phyloP scores from a whole-genome alignment of 1,140 invertebrate species.

The Drosophila nasuta region DNA sequence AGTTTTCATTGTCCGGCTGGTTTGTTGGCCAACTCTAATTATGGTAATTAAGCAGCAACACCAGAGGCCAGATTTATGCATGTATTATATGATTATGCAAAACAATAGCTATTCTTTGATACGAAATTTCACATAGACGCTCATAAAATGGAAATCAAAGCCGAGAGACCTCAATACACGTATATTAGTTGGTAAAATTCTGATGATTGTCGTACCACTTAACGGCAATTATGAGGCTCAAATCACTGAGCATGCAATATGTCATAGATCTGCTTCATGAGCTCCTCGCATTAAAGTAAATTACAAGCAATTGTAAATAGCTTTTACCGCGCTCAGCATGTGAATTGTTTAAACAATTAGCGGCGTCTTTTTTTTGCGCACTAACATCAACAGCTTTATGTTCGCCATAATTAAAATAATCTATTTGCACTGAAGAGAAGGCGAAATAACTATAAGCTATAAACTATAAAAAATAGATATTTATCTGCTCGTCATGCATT shows the following conservation, averaged over 20 bases:
- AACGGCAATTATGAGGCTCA: conserved; percentile 9
- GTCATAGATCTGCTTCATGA: conserved; percentile 30
- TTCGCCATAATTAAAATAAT: conserved; percentile 1
- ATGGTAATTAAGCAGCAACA: conserved; percentile 65
- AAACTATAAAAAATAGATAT: not conserved
- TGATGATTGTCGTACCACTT: not conserved
- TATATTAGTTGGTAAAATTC: not conserved
- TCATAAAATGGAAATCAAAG: not conserved
- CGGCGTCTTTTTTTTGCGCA: conserved; percentile 26
- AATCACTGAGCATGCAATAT: conserved; percentile 37
- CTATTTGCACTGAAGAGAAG: not conserved
- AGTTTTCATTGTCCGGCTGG: conserved; percentile 11
- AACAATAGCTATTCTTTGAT: conserved; percentile 69
- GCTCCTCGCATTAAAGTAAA: conserved; percentile 25
- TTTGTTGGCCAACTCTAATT: conserved; percentile 58
- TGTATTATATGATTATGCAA: conserved; percentile 25
- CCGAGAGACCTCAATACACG: not conserved
- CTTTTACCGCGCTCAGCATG: conserved; percentile 19
- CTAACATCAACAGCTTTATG: conserved; percentile 3
- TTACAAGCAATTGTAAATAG: conserved; percentile 20
- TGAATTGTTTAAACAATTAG: conserved; percentile 29
- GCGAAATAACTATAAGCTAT: not conserved
- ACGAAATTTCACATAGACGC: conserved; percentile 20
- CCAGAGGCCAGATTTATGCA: conserved; percentile 10
- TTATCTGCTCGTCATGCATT: not conserved